These are phyloP conservation scores for Dryobates pubescens DNA, from an alignment of 2,797 vertebrate genomes.

Conservation along the genomic window DNA sequence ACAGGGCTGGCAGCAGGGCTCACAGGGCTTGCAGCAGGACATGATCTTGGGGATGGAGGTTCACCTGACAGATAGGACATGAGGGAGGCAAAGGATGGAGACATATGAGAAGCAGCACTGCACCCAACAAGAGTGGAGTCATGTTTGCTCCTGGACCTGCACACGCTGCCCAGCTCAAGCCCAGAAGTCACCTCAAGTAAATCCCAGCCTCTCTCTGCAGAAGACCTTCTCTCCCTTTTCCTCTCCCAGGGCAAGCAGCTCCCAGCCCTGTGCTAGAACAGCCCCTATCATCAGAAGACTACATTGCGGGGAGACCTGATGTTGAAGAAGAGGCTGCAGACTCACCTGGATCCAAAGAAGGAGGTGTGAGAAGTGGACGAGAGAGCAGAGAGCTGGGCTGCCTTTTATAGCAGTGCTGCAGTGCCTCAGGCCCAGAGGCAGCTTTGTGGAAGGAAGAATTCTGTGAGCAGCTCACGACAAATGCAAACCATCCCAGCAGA, in stretches of 20 bases:
- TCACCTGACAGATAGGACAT: not conserved
- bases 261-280: fast-evolving
- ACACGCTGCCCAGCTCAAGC: not conserved
- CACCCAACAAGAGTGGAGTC: too few relatives aligned
- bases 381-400: not conserved
- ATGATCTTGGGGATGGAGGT: not conserved
- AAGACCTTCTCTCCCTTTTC: not conserved
- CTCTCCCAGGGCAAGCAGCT: not conserved
- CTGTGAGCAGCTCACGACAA: not conserved
- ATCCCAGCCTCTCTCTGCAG: too few relatives aligned
- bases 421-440: not conserved
- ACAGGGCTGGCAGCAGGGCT: not conserved
- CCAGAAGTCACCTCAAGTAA: not conserved
- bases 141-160: too few relatives aligned
- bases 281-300: not conserved
- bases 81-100: not conserved
- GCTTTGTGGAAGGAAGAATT: not conserved
- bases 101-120: too few relatives aligned
- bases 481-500: not conserved
- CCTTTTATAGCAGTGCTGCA: not conserved
- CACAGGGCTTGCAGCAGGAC: not conserved
- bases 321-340: not conserved
- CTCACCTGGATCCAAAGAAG: not conserved
- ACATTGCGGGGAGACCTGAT: fast-evolving
- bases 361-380: not conserved